Evolutionary conservation across 2,797 vertebrate genomes (phyloP).

Genomic region (Sebastolobus altivelis): DNA sequence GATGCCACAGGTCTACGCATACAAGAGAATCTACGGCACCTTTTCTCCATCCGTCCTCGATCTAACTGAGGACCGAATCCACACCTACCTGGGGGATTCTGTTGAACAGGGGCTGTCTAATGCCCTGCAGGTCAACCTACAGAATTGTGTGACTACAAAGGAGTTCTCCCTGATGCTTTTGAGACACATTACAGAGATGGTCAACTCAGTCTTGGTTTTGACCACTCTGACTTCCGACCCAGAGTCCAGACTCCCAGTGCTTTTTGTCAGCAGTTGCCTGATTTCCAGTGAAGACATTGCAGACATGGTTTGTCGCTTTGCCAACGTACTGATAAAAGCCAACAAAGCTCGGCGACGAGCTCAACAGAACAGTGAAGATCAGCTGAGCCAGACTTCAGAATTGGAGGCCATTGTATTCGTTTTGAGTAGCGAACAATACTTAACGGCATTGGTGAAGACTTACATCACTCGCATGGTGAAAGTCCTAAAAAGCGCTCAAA

Average conservation of each 20-base stretch:
- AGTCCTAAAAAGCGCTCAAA: neutral
- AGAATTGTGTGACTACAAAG: neutral
- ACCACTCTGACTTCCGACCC: neutral
- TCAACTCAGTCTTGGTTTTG: conserved; percentile 11
- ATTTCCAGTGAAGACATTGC: neutral
- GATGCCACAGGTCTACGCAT: conserved; percentile 6
- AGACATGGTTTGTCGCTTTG: neutral
- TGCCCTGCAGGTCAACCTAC: neutral
- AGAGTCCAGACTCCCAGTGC: neutral
- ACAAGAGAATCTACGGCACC: neutral
- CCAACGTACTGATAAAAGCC: too few relatives aligned
- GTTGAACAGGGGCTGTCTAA: neutral
- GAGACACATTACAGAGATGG: neutral
- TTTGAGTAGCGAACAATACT: neutral
- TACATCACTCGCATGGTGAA: neutral
- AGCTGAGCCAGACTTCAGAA: neutral
- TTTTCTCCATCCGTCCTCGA: neutral
- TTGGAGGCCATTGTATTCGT: neutral
- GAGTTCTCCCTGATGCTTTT: neutral
- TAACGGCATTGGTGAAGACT: neutral
- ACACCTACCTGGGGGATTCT: conserved; percentile 1
- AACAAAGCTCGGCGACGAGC: too few relatives aligned
- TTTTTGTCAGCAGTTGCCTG: neutral
- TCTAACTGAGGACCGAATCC: conserved; percentile 13
- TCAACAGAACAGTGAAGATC: neutral